A percentile compares a stretch with the other conserved stretches of the same genome.
Conservation (phyloP, 2,113 vertebrate genomes). For the Glaucomys volans region DNA sequence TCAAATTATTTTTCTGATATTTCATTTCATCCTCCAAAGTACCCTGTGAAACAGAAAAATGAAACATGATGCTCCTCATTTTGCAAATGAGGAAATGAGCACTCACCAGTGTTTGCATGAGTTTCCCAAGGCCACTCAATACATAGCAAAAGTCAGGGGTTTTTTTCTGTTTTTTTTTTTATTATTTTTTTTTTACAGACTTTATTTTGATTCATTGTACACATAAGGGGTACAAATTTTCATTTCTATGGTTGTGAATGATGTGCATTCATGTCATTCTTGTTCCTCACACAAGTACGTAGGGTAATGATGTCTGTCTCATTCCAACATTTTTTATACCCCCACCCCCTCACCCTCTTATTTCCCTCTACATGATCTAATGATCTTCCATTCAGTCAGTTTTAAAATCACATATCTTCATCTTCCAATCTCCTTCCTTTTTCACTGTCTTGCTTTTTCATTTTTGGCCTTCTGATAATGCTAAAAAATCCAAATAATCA, state of each 20-base stretch:
- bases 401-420: neutral
- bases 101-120: neutral
- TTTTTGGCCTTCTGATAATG: slow-evolving; percentile 10
- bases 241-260: too few species aligned
- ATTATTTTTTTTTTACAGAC: too few species aligned
- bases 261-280: too few species aligned
- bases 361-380: too few species aligned
- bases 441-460: neutral
- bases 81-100: neutral
- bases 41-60: neutral
- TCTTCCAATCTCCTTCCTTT: neutral
- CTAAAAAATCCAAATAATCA: neutral
- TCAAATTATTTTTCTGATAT: slow-evolving; percentile 24
- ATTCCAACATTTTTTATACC: too few species aligned
- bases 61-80: neutral
- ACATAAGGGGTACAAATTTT: too few species aligned
- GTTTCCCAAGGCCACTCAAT: neutral
- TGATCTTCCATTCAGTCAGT: too few species aligned
- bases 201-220: too few species aligned
- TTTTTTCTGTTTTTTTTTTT: too few species aligned
- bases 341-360: too few species aligned
- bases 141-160: neutral
- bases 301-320: too few species aligned
- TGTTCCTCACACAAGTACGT: too few species aligned
- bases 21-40: neutral